phyloP scores from a whole-genome alignment of 2,888 invertebrate species.

The Acanthopleura granulata region DNA sequence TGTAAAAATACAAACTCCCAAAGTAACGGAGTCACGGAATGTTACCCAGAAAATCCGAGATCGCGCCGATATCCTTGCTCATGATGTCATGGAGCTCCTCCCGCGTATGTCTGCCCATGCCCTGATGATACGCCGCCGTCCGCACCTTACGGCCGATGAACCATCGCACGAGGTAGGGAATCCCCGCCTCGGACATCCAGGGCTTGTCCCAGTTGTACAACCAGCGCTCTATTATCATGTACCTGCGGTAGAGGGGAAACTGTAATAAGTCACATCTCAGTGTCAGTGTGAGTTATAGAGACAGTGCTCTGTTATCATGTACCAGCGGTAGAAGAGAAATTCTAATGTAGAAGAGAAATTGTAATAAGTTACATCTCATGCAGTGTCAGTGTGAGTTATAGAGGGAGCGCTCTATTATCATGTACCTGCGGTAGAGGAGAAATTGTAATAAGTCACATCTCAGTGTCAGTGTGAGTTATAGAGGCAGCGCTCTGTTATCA shows the following conservation, averaged over 20 bases:
- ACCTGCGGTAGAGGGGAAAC: background rate
- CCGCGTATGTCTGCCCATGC: slow-evolving; percentile 7
- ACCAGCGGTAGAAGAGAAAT: too few species aligned
- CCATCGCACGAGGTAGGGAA: background rate
- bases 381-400: too few species aligned
- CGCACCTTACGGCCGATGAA: background rate
- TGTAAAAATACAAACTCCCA: too few species aligned
- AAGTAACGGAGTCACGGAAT: background rate
- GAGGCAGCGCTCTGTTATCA: too few species aligned
- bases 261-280: background rate
- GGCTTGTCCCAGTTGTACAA: background rate
- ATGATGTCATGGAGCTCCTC: slow-evolving; percentile 3
- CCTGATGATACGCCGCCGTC: background rate
- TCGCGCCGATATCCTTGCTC: background rate
- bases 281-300: too few species aligned
- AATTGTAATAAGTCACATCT: too few species aligned
- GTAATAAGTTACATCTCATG: too few species aligned
- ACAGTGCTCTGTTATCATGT: too few species aligned
- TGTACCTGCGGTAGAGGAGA: too few species aligned
- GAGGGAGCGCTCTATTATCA: too few species aligned
- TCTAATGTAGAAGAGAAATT: too few species aligned
- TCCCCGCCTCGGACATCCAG: background rate
- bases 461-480: too few species aligned
- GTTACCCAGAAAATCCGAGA: background rate
- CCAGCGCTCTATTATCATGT: slow-evolving; percentile 14